Evolutionary conservation across 2,888 invertebrate genomes (phyloP).

Genomic region (Thymelicus acteon): DNA sequence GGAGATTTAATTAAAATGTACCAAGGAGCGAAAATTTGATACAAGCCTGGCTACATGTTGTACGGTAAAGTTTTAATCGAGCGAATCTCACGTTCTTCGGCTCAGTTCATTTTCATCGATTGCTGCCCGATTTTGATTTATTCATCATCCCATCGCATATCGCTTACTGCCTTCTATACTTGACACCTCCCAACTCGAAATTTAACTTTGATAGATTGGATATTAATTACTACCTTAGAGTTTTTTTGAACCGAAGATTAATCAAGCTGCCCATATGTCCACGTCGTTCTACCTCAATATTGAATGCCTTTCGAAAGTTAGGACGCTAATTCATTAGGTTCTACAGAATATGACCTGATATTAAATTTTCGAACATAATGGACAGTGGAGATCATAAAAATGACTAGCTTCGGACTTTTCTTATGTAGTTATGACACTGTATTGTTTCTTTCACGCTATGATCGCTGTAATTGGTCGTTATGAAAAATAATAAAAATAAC

Average conservation of each 20-base stretch:
- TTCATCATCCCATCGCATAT: conserved; percentile 33
- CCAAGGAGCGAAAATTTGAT: conserved; percentile 14
- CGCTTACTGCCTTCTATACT: conserved; percentile 25
- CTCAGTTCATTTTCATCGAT: conserved; percentile 25
- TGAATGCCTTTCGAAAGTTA: conserved; percentile 8
- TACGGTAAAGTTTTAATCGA: conserved; percentile 11
- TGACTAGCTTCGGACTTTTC: neutral
- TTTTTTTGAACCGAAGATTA: conserved; percentile 32
- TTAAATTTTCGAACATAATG: conserved; percentile 1
- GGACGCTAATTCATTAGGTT: conserved; percentile 13
- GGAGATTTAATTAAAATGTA: conserved; percentile 20
- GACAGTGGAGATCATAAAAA: neutral
- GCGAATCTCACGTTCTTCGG: conserved; percentile 4
- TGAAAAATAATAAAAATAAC: conserved; percentile 18
- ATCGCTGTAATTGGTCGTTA: conserved; percentile 17
- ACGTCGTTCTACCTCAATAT: conserved; percentile 30
- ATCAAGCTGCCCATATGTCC: conserved; percentile 26
- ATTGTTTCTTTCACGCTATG: conserved; percentile 7
- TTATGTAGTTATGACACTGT: neutral
- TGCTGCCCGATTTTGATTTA: conserved; percentile 30
- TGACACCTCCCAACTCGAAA: conserved; percentile 27
- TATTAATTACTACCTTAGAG: conserved; percentile 35
- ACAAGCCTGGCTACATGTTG: conserved; percentile 5
- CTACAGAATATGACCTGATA: conserved; percentile 9
- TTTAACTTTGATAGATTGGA: conserved; percentile 33